phyloP scores from a whole-genome alignment of 2,113 vertebrate genomes.

The Cinclus cinclus region DNA sequence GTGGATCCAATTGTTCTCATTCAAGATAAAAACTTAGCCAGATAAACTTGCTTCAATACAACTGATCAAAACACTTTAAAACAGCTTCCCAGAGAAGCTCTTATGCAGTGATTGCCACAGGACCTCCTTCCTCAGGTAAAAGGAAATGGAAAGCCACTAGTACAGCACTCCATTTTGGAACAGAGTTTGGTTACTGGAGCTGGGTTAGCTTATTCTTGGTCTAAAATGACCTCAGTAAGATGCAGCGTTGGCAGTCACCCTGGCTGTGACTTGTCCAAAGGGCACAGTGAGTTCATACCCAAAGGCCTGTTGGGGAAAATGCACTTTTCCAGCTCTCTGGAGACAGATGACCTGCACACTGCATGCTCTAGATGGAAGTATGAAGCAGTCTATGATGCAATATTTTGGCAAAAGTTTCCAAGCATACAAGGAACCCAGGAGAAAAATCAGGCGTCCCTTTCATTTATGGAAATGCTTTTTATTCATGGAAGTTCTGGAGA shows the following conservation, averaged over 20 bases:
- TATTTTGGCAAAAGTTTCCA: background rate
- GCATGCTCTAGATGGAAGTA: background rate
- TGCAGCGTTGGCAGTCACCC: background rate
- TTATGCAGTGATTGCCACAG: background rate
- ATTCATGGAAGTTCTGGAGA: background rate
- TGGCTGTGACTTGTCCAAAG: background rate
- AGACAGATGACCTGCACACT: background rate
- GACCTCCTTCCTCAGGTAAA: background rate
- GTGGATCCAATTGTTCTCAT: background rate
- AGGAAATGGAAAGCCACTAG: background rate
- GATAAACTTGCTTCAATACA: background rate
- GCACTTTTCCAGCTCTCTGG: background rate
- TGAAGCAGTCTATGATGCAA: background rate
- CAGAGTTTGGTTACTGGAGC: background rate
- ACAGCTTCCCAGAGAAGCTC: background rate
- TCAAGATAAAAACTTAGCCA: background rate
- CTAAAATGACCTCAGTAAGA: background rate
- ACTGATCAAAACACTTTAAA: background rate
- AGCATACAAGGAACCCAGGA: background rate
- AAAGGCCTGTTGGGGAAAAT: background rate
- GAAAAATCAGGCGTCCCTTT: conserved; percentile 3
- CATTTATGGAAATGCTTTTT: background rate
- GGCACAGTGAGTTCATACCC: background rate
- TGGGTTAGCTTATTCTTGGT: background rate
- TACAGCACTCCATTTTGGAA: background rate